phyloP scores from a whole-genome alignment of 2,888 invertebrate genomes.

The Oscheius myriophilus region DNA sequence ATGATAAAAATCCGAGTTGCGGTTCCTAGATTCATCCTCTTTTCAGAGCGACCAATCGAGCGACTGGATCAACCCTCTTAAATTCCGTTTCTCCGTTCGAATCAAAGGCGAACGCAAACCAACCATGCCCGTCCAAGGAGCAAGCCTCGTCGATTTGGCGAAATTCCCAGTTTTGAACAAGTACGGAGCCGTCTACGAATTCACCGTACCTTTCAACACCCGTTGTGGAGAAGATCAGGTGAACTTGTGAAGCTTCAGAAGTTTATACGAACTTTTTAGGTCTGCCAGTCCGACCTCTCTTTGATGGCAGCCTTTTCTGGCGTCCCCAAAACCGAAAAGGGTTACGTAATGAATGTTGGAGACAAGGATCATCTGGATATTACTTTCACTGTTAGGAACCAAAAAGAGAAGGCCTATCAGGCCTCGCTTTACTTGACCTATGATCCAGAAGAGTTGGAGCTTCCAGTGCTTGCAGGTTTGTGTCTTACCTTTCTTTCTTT shows the following conservation, averaged over 20 bases:
- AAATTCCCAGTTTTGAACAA: conserved; percentile 65
- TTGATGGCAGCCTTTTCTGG: conserved; percentile 51
- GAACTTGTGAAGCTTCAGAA: neutral
- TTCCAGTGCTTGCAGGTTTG: conserved; percentile 42
- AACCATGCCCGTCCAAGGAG: conserved; percentile 40
- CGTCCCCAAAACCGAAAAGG: conserved; percentile 54
- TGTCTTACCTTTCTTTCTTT: too few relatives aligned
- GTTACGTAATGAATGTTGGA: conserved; percentile 71
- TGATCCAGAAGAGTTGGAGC: conserved; percentile 67
- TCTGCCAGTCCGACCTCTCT: conserved; percentile 71
- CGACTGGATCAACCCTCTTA: conserved; percentile 73
- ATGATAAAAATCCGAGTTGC: too few relatives aligned
- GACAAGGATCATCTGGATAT: conserved; percentile 70
- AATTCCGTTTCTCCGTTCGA: conserved; percentile 65
- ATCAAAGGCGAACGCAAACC: conserved; percentile 53
- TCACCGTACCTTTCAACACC: conserved; percentile 71
- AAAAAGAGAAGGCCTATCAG: conserved; percentile 70
- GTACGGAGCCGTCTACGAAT: conserved; percentile 57
- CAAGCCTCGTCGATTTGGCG: conserved; percentile 51
- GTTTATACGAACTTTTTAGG: too few relatives aligned
- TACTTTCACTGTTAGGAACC: conserved; percentile 71
- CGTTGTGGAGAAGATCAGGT: conserved; percentile 73
- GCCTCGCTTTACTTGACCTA: conserved; percentile 63
- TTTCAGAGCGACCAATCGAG: conserved; percentile 42
- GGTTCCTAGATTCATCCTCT: neutral